Base-by-base conservation (phyloP, 64 coral and sea anemone species). In the Acropora yongei region DNA sequence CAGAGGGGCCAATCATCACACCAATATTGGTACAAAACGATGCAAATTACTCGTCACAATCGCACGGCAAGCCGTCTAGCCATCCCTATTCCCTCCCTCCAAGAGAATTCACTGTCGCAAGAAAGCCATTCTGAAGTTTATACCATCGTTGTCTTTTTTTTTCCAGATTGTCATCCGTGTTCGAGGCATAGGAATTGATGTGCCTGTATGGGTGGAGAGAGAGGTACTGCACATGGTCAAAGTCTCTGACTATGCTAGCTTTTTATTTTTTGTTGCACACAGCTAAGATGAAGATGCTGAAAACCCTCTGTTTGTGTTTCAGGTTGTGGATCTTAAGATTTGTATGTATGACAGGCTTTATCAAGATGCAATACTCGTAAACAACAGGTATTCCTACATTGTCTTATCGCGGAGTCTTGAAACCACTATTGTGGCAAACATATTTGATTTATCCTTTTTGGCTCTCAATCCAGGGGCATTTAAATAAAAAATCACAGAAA, bases 341-440 rank as follows among this genome's bases (percentile, higher is more conserved):
- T 99, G 97, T 75, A 96, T 99, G 97, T 99, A 91, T 39, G 94
- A 99, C 79, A 76, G 97, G 39, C 67, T 99, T 0, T 99, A 99
- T 80, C 97, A 99, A 80, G 97, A 99, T 65, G 92, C 97, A 39
- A 96, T 99, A 77, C 69, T 99, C n/a, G 94, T 99, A 49, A 93
- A 99, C 90, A 99, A 99, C 80, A 99, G 96, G 96, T 98, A 76
- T 49, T 46, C 18, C 13, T 55, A 10, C 51, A 55, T 7, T 5
- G 10, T 10, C 51, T 55, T 63, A 63, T 1, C 6, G 0, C 2
- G 11, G 60, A 14, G 60, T 13, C 11, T 63, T 63, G 11, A 16
- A 13, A 68, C 63, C 12, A 68, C 63, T 13, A 16, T 68, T 2
- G 3, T n/a, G 63, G 12, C 63, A 68, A 68, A 78, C 19, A 8